A percentile compares a stretch with the other conserved stretches of the same genome.
These are phyloP conservation scores for Drosophila kuntzei DNA, from an alignment of 2,888 invertebrate genomes.

Conservation along the genomic window DNA sequence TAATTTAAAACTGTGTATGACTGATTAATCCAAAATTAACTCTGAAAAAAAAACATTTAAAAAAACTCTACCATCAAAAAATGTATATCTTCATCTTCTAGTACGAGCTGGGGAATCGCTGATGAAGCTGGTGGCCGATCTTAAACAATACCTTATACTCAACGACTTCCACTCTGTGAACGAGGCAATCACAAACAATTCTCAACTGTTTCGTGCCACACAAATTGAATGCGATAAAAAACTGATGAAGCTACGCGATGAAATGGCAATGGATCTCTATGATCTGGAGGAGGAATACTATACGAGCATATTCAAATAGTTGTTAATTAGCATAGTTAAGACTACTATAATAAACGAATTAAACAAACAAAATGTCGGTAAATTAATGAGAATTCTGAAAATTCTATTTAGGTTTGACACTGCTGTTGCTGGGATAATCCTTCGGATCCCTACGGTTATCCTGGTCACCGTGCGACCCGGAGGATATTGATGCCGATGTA, in stretches of 20 bases:
- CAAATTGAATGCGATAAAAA: constrained; percentile 97
- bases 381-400: neutral
- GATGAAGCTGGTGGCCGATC: constrained; percentile 98
- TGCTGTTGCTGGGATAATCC: constrained; percentile 15
- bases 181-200: constrained; percentile 97
- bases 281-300: constrained; percentile 86
- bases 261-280: constrained; percentile 94
- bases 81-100: constrained; percentile 85
- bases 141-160: constrained; percentile 98
- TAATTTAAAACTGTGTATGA: too few relatives aligned
- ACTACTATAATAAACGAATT: neutral
- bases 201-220: constrained; percentile 94
- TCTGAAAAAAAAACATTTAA: neutral
- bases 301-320: constrained; percentile 85
- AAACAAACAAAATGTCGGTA: neutral
- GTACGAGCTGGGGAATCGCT: constrained; percentile 98
- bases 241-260: constrained; percentile 95
- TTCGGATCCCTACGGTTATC: constrained; percentile 16
- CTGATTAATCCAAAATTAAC: too few relatives aligned
- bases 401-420: constrained; percentile 12
- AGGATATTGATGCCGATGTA: constrained; percentile 55
- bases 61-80: too few relatives aligned
- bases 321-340: constrained; percentile 25
- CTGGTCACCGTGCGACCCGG: constrained; percentile 38
- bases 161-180: constrained; percentile 99